Percentiles rank a stretch among this genome's conserved stretches.
These are phyloP conservation scores for Trematomus bernacchii DNA, from an alignment of 2,797 vertebrate genomes.

Conservation along the genomic window DNA sequence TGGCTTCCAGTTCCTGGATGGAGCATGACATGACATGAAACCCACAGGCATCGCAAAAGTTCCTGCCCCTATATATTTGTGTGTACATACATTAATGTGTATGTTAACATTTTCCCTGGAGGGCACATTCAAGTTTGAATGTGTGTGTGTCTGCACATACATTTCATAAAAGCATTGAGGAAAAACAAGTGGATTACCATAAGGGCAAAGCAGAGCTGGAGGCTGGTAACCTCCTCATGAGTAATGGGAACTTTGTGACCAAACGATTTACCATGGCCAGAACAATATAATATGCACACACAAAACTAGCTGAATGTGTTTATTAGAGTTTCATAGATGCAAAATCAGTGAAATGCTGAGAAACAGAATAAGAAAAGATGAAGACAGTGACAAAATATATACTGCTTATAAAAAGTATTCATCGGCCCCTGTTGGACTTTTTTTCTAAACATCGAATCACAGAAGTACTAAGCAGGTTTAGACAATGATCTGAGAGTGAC, in stretches of 20 bases:
- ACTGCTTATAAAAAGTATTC: conserved; percentile 16
- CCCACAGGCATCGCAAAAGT: conserved; percentile 43
- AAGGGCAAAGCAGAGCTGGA: conserved; percentile 41
- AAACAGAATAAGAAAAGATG: conserved; percentile 28
- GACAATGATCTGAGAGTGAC: neutral
- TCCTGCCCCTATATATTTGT: conserved; percentile 31
- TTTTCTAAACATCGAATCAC: conserved; percentile 1
- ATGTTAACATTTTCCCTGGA: conserved; percentile 20
- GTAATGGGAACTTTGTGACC: neutral
- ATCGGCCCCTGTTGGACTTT: neutral
- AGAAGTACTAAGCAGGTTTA: neutral
- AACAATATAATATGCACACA: conserved; percentile 17
- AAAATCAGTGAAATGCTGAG: conserved; percentile 47
- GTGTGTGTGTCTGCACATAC: neutral
- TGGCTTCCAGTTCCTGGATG: conserved; percentile 48
- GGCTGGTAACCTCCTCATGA: conserved; percentile 29
- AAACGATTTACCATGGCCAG: neutral
- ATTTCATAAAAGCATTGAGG: conserved; percentile 35
- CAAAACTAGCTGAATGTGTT: conserved; percentile 50
- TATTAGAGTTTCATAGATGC: conserved; percentile 65
- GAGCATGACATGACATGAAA: conserved; percentile 45
- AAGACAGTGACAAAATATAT: conserved; percentile 5
- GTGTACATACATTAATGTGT: conserved; percentile 8
- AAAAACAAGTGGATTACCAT: conserved; percentile 44
- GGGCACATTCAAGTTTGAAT: conserved; percentile 22